Evolutionary conservation across 2,797 vertebrate species (phyloP).

Genomic region (Ctenopoma multispine): DNA sequence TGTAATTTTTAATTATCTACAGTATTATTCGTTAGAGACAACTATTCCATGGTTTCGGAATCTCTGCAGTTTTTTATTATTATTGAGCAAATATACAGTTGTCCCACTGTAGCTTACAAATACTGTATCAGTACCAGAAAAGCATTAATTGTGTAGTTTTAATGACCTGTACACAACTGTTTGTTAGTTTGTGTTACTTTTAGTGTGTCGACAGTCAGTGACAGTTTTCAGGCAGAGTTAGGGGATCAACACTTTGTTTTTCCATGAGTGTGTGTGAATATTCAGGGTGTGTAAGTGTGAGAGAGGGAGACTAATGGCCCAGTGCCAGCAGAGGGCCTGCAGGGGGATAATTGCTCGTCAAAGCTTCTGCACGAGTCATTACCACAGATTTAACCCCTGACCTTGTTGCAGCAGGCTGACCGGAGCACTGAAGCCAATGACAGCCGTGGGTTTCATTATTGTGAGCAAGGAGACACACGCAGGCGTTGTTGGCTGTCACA

Average conservation of each 20-base stretch:
- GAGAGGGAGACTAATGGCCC: conserved; percentile 46
- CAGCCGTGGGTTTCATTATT: conserved; percentile 38
- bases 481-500: conserved; percentile 26
- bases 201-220: conserved; percentile 16
- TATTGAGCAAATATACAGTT: background rate
- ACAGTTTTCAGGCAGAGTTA: conserved; percentile 27
- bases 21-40: background rate
- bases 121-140: conserved; percentile 1
- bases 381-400: conserved; percentile 72
- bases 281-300: conserved; percentile 22
- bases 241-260: conserved; percentile 9
- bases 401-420: conserved; percentile 39
- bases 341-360: conserved; percentile 75
- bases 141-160: conserved; percentile 3
- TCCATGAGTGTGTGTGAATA: conserved; percentile 16
- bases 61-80: background rate
- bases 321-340: conserved; percentile 47
- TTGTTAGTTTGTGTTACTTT: conserved; percentile 31
- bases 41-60: background rate
- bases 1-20: conserved; percentile 9
- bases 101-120: background rate
- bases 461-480: conserved; percentile 19
- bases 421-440: conserved; percentile 30
- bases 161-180: conserved; percentile 14
- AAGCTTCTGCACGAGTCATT: conserved; percentile 73